phyloP scores from a whole-genome alignment of 2,113 vertebrate genomes.

The Gobiocypris rarus region DNA sequence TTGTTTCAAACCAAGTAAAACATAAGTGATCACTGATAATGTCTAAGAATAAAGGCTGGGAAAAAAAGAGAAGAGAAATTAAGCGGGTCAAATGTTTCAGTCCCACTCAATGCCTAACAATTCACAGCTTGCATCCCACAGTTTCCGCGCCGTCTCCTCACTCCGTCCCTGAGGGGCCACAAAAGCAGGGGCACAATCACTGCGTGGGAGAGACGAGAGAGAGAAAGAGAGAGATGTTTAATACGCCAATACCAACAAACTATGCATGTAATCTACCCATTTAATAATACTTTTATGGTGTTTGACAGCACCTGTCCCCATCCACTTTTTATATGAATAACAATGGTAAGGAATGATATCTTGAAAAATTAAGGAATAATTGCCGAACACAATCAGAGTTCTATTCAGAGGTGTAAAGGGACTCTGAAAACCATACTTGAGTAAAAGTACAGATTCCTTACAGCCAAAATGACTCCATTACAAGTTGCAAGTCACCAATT shows the following conservation, averaged over 20 bases:
- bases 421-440: no score
- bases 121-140: conserved; percentile 91
- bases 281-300: not conserved
- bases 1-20: conserved; percentile 2
- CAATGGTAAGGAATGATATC: no score
- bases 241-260: not conserved
- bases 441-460: no score
- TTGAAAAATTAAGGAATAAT: no score
- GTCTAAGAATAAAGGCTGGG: not conserved
- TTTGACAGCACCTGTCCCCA: no score
- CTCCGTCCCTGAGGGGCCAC: conserved; percentile 85
- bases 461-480: no score
- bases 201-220: conserved; percentile 59
- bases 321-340: no score
- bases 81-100: conserved; percentile 67
- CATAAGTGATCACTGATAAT: conserved; percentile 26
- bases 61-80: not conserved
- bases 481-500: no score
- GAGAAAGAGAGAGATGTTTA: not conserved
- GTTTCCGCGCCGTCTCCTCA: conserved; percentile 81
- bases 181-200: conserved; percentile 86
- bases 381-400: no score
- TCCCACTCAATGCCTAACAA: conserved; percentile 87
- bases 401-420: no score
- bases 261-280: not conserved